Conservation (phyloP, 2,113 vertebrate genomes). For the Fukomys damarensis region DNA sequence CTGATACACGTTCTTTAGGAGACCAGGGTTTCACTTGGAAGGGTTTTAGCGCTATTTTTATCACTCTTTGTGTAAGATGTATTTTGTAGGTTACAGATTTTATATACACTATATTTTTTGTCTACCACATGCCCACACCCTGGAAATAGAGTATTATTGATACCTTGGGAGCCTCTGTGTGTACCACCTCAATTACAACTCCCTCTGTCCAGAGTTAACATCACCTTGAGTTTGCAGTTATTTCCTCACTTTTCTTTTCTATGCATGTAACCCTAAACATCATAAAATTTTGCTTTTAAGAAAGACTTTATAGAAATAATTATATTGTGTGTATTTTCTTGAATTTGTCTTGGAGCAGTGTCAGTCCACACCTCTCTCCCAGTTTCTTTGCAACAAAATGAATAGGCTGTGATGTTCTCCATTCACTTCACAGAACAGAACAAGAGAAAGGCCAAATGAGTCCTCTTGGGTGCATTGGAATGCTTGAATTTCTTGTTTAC, state of each 20-base stretch:
- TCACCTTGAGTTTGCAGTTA: not conserved
- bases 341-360: not conserved
- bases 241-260: not conserved
- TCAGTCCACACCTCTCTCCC: not conserved
- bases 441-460: not conserved
- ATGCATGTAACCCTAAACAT: not conserved
- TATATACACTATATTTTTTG: not conserved
- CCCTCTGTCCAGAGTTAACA: not conserved
- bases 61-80: not conserved
- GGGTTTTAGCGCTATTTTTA: not conserved
- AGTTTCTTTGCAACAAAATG: not conserved
- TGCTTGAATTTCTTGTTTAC: not conserved
- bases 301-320: not conserved
- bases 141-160: not conserved
- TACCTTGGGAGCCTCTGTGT: not conserved
- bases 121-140: not conserved
- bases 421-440: not conserved
- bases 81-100: not conserved
- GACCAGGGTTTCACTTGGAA: not conserved
- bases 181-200: not conserved
- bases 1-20: not conserved
- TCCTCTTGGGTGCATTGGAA: not conserved
- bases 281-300: slow-evolving; percentile 34
- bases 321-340: not conserved
- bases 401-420: not conserved